These are phyloP conservation scores for Psammodynastes pulverulentus DNA, from an alignment of 2,113 vertebrate genomes.

Conservation along the genomic window DNA sequence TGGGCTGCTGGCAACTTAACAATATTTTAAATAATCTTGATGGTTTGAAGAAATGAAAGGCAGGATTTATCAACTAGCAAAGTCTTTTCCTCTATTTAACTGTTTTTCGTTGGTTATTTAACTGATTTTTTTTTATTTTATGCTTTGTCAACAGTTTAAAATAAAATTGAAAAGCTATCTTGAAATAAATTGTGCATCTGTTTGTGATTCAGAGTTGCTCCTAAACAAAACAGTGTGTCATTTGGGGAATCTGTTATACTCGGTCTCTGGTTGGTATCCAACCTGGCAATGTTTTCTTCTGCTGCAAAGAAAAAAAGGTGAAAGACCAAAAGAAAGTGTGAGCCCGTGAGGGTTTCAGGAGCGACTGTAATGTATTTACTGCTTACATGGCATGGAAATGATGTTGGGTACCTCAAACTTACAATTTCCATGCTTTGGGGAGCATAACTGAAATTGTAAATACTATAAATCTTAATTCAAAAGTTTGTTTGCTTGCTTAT, in stretches of 20 bases:
- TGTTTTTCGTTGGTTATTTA: not conserved
- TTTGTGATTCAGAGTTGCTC: constrained; percentile 31
- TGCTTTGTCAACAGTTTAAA: constrained; percentile 44
- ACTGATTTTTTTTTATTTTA: constrained; percentile 26
- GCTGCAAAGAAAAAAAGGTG: not conserved
- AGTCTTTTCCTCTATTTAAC: constrained; percentile 40
- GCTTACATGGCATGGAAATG: not conserved
- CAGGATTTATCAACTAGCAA: constrained; percentile 19
- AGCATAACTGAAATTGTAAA: not conserved
- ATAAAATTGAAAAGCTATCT: constrained; percentile 49
- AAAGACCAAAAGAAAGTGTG: not conserved
- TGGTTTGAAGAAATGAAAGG: constrained; percentile 38
- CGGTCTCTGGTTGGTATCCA: not conserved
- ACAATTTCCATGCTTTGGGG: not conserved
- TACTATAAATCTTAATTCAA: not conserved
- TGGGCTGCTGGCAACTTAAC: constrained; percentile 3
- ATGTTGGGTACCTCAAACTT: not conserved
- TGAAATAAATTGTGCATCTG: constrained; percentile 31
- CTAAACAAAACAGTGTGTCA: constrained; percentile 43
- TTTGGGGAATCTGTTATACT: not conserved
- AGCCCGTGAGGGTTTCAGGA: not conserved
- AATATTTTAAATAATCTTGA: constrained; percentile 27
- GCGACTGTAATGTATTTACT: not conserved
- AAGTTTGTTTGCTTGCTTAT: not conserved
- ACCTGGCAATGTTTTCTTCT: not conserved